A percentile compares a stretch with the other conserved stretches of the same genome.
These are phyloP conservation scores for Novumbra hubbsi DNA, from an alignment of 2,797 vertebrate species.

Conservation along the genomic window DNA sequence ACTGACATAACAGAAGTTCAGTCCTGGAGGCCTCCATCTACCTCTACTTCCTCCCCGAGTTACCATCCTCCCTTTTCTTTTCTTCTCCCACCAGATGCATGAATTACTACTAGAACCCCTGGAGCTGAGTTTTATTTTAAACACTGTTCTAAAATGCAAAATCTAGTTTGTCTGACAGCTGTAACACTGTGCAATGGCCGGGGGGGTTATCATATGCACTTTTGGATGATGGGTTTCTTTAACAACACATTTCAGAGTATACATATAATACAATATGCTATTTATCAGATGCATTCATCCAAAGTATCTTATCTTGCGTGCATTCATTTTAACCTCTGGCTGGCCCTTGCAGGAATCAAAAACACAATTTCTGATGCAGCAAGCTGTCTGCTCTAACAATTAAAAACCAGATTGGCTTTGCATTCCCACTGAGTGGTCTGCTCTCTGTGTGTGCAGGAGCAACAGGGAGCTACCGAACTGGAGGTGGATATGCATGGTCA, in stretches of 20 bases:
- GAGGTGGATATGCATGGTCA: conserved; percentile 58
- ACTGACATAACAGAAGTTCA: conserved; percentile 41
- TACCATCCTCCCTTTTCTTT: neutral
- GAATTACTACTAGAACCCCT: conserved; percentile 44
- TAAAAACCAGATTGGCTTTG: neutral
- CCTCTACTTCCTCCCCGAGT: conserved; percentile 19
- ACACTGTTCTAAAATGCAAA: neutral
- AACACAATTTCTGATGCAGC: too few species aligned
- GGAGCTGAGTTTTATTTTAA: conserved; percentile 39
- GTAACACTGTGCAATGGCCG: too few species aligned
- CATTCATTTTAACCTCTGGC: too few species aligned
- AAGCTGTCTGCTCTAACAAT: too few species aligned
- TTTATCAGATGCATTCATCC: too few species aligned
- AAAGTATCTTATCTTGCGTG: too few species aligned
- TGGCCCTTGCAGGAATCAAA: too few species aligned
- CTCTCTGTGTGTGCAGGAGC: conserved; percentile 40
- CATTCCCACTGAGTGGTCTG: conserved; percentile 29
- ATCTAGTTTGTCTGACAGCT: neutral
- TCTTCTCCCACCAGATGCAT: neutral
- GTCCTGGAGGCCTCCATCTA: conserved; percentile 42
- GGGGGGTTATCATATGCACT: neutral
- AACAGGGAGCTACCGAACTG: neutral
- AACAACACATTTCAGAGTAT: conserved; percentile 5
- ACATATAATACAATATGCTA: too few species aligned
- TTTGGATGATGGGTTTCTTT: conserved; percentile 6